Percentiles rank a stretch among this genome's conserved stretches.
Evolutionary conservation across 2,888 invertebrate species (phyloP).

Genomic region (Limnephilus auricula): DNA sequence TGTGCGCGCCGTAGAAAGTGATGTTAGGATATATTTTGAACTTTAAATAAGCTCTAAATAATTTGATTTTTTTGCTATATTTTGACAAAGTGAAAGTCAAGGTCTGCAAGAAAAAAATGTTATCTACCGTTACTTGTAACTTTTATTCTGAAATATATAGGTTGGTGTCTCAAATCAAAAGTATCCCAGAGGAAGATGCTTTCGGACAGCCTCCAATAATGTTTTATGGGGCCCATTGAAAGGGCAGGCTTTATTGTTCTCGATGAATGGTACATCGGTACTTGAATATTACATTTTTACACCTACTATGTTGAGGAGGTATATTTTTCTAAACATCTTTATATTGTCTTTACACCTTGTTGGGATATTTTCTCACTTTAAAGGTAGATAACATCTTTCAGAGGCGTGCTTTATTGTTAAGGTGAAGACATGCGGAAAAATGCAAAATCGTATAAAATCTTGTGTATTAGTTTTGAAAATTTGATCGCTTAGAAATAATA

Average conservation of each 20-base stretch:
- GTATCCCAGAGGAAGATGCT: neutral
- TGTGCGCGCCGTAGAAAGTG: too few species aligned
- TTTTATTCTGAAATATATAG: neutral
- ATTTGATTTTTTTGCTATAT: neutral
- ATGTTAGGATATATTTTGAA: too few species aligned
- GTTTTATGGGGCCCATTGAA: constrained; percentile 40
- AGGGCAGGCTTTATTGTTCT: constrained; percentile 17
- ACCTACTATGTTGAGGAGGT: constrained; percentile 12
- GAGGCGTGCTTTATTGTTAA: neutral
- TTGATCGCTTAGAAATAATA: too few species aligned
- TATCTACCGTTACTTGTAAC: neutral
- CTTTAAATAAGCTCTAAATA: too few species aligned
- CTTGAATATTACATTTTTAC: constrained; percentile 48
- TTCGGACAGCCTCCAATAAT: constrained; percentile 49
- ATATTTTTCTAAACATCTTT: constrained; percentile 19
- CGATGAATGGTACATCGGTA: constrained; percentile 25
- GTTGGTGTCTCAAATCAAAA: constrained; percentile 10
- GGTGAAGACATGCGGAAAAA: too few species aligned
- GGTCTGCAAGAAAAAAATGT: neutral
- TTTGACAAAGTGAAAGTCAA: neutral
- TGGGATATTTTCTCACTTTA: constrained; percentile 42
- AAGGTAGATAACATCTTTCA: constrained; percentile 18
- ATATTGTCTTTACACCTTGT: constrained; percentile 52
- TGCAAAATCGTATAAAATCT: too few species aligned
- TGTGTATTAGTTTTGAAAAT: too few species aligned